phyloP scores from a whole-genome alignment of 2,113 vertebrate genomes.

The Tetrax tetrax region DNA sequence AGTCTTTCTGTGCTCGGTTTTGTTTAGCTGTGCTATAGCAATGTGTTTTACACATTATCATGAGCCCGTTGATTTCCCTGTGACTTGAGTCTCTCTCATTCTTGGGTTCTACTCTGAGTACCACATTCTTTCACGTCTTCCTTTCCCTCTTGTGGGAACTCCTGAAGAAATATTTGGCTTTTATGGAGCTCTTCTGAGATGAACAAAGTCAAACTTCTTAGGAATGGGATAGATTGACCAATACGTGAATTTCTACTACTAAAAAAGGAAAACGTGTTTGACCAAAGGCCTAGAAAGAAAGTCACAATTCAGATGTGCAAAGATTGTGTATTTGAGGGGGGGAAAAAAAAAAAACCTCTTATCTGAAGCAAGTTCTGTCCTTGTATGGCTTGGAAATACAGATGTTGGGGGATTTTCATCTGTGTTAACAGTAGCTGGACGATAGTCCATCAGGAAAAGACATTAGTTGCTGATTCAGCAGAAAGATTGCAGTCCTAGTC shows the following conservation, averaged over 20 bases:
- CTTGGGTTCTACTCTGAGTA: background rate
- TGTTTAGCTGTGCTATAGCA: background rate
- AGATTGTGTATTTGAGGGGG: background rate
- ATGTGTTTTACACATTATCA: background rate
- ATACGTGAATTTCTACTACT: background rate
- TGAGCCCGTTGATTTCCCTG: background rate
- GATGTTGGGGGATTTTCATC: background rate
- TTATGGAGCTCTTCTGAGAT: background rate
- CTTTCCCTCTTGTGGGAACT: background rate
- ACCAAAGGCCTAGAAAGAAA: background rate
- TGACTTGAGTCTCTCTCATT: fast-evolving
- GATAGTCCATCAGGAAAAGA: background rate
- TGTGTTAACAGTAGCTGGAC: background rate
- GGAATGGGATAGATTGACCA: fast-evolving
- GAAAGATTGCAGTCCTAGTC: background rate
- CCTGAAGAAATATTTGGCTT: background rate
- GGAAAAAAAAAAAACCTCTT: too few species aligned
- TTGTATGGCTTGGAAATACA: background rate
- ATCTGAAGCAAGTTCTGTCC: background rate
- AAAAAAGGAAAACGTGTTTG: background rate
- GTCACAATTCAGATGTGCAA: background rate
- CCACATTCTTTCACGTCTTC: fast-evolving
- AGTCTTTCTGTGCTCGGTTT: background rate
- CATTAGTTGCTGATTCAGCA: background rate
- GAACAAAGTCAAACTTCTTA: background rate